Evolutionary conservation across 2,113 vertebrate genomes (phyloP), one percentile per base, ranked within the genome.

Genomic region (Python bivittatus): DNA sequence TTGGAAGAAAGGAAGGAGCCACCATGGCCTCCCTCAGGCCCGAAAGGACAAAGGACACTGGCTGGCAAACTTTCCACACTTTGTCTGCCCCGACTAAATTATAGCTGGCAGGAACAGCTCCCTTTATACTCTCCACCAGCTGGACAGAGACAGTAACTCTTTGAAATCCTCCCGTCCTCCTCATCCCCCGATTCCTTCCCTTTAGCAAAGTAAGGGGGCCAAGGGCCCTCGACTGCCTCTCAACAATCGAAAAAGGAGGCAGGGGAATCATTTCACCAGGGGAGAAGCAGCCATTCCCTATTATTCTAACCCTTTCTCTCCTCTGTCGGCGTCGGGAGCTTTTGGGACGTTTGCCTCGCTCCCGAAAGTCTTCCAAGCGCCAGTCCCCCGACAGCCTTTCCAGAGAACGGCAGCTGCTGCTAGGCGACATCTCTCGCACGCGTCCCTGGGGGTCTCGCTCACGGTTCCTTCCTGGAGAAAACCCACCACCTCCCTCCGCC

Each of bases 11-110:
- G 87, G 10, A 53, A 38, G 20, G 86, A 83, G 6, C 23, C 83
- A 48, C 84, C 88, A 10, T 44, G 68, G 56, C 29, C 52, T 60
- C 44, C 38, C 42, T 90, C 61, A 38, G 91, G 38, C 29, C 60
- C 33, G n/a, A 6, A 54, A 48, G 91, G 94, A 94, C 94, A 94
- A 94, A 96, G 93, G 93, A 88, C 90, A 79, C 94, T 84, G 25
- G 89, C 94, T 93, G 92, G 94, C 95, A 96, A 97, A 97, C 96
- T 97, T 97, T 96, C 89, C 94, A 53, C 1, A 38, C 79, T 88
- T 25, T 44, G 27, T 52, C 83, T 87, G 33, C 42, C 87, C 0
- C 29, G 83, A 60, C 42, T 48, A 3, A 27, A 72, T 88, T 48
- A 0, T 12, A 79, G 93, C 87, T 60, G 54, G 52, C 64, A 7